These are phyloP conservation scores for Cinclus cinclus DNA, from an alignment of 2,113 vertebrate genomes.

Conservation along the genomic window DNA sequence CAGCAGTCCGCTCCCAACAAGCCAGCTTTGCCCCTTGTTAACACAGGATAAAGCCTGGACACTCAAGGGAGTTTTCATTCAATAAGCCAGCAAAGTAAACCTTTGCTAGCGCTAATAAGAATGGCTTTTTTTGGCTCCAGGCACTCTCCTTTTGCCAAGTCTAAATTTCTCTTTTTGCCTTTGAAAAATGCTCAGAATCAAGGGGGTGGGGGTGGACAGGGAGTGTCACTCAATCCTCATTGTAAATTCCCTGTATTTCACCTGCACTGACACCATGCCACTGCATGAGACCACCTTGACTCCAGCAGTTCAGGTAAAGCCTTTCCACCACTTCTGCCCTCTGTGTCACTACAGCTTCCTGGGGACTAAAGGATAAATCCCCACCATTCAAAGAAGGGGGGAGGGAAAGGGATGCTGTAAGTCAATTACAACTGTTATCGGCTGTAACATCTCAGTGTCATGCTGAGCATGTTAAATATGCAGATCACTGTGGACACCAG, in stretches of 20 bases:
- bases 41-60: constrained; percentile 45
- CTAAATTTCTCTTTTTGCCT: constrained; percentile 38
- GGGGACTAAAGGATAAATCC: constrained; percentile 35
- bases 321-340: not conserved
- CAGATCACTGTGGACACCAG: constrained; percentile 78
- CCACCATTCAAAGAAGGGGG: not conserved
- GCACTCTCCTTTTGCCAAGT: constrained; percentile 32
- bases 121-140: constrained; percentile 50
- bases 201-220: accelerated
- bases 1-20: not conserved
- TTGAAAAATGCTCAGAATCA: not conserved
- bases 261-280: not conserved
- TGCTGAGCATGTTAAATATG: constrained; percentile 88
- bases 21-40: constrained; percentile 37
- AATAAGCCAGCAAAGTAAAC: constrained; percentile 51
- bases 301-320: not conserved
- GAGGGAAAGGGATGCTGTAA: constrained; percentile 68
- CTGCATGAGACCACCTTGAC: not conserved
- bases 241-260: constrained; percentile 7
- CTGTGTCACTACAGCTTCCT: constrained; percentile 7
- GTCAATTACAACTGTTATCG: constrained; percentile 80
- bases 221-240: not conserved
- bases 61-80: constrained; percentile 62
- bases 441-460: constrained; percentile 81
- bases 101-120: constrained; percentile 42